A percentile compares a stretch with the other conserved stretches of the same genome.
Evolutionary conservation across 2,888 invertebrate genomes (phyloP).

Genomic region (Meganola albula): DNA sequence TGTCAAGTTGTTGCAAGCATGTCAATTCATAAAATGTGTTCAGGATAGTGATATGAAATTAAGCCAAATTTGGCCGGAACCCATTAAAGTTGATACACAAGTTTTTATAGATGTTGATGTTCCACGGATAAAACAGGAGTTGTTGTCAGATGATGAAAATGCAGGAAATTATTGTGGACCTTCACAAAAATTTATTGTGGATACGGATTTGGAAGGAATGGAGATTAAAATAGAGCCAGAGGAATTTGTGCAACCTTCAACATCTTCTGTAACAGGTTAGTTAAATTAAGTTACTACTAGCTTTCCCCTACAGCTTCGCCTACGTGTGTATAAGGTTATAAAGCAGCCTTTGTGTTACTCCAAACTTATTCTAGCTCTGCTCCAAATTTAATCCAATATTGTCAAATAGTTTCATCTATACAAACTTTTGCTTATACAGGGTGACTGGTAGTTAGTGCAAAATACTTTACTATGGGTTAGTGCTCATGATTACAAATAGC

Average conservation of each 20-base stretch:
- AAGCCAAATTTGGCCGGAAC: slow-evolving; percentile 53
- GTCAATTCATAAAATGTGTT: slow-evolving; percentile 41
- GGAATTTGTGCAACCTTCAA: slow-evolving; percentile 42
- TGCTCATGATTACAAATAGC: too few species aligned
- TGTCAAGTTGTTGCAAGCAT: slow-evolving; percentile 40
- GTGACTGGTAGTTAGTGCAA: too few species aligned
- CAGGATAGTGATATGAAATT: slow-evolving; percentile 39
- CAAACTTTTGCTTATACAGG: too few species aligned
- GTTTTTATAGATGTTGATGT: slow-evolving; percentile 32
- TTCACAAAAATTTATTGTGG: slow-evolving; percentile 23
- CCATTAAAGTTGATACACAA: slow-evolving; percentile 53
- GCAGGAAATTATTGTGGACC: slow-evolving; percentile 16
- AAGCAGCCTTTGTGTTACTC: too few species aligned
- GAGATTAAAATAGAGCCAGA: slow-evolving; percentile 67
- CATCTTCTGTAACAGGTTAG: too few species aligned
- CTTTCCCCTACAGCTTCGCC: too few species aligned
- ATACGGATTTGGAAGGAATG: slow-evolving; percentile 22
- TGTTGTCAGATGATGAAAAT: slow-evolving; percentile 53
- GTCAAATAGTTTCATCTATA: too few species aligned
- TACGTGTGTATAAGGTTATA: too few species aligned
- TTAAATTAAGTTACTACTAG: too few species aligned
- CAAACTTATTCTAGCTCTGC: too few species aligned
- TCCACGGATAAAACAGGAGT: slow-evolving; percentile 53
- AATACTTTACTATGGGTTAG: too few species aligned
- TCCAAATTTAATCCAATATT: too few species aligned